These are phyloP conservation scores for Chrysocyon brachyurus DNA, from an alignment of 2,797 vertebrate species.

Conservation along the genomic window DNA sequence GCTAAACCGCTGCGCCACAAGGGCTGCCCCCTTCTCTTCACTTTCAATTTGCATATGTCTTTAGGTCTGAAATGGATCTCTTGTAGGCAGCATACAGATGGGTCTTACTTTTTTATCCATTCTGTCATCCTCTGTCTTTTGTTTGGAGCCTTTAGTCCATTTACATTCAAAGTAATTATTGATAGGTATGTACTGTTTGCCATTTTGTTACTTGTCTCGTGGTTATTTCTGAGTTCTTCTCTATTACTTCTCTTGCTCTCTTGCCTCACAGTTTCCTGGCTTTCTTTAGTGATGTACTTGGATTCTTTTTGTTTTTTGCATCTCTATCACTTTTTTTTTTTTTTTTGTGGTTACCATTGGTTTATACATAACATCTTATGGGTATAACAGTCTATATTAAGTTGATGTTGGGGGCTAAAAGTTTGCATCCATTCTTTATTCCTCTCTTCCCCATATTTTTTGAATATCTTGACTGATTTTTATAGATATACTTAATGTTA, in stretches of 20 bases:
- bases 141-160: neutral
- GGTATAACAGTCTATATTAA: too few relatives aligned
- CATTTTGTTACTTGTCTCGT: neutral
- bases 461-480: too few relatives aligned
- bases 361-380: neutral
- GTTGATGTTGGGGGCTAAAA: neutral
- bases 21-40: neutral
- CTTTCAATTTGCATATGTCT: neutral
- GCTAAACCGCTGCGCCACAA: too few relatives aligned
- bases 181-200: neutral
- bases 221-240: neutral
- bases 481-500: too few relatives aligned
- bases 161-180: neutral
- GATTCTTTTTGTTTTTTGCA: neutral
- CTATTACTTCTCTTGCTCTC: neutral
- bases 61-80: neutral
- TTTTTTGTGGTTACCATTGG: neutral
- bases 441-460: neutral
- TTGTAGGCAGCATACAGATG: neutral
- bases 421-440: neutral
- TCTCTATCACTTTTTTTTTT: neutral
- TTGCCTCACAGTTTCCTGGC: neutral
- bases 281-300: neutral
- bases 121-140: neutral
- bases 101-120: neutral